phyloP scores from a whole-genome alignment of 2,113 vertebrate species.

The Astatotilapia flaviijosephi region DNA sequence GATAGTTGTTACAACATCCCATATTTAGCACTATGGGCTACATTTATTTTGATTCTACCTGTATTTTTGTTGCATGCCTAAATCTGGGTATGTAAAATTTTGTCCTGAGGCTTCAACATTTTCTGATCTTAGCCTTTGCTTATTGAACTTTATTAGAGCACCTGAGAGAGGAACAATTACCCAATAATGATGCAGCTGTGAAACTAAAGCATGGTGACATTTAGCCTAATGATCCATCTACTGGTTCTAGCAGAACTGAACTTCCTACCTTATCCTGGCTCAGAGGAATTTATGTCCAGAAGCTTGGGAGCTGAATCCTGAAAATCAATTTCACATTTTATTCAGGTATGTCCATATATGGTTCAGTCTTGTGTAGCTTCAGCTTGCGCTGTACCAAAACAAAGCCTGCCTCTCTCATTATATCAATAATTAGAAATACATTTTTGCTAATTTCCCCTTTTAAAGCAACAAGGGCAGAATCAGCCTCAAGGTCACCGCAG shows the following conservation, averaged over 20 bases:
- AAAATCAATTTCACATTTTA: neutral
- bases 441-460: slow-evolving; percentile 44
- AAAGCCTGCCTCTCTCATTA: neutral
- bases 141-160: neutral
- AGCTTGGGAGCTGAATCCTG: neutral
- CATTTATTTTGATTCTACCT: neutral
- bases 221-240: neutral
- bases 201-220: neutral
- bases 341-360: neutral
- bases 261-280: neutral
- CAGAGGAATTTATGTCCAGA: neutral
- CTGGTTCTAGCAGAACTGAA: neutral
- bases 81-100: neutral
- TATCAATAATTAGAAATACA: slow-evolving; percentile 38
- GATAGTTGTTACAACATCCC: neutral
- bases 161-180: neutral
- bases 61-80: neutral
- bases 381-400: neutral
- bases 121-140: neutral
- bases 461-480: slow-evolving; percentile 26
- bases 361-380: neutral
- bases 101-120: neutral
- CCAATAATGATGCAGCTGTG: neutral
- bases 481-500: slow-evolving; percentile 44
- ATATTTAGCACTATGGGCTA: neutral